Percentiles rank a stretch among this genome's conserved stretches.
Conservation (phyloP, 2,113 vertebrate species). For the Dermatemys mawii region DNA sequence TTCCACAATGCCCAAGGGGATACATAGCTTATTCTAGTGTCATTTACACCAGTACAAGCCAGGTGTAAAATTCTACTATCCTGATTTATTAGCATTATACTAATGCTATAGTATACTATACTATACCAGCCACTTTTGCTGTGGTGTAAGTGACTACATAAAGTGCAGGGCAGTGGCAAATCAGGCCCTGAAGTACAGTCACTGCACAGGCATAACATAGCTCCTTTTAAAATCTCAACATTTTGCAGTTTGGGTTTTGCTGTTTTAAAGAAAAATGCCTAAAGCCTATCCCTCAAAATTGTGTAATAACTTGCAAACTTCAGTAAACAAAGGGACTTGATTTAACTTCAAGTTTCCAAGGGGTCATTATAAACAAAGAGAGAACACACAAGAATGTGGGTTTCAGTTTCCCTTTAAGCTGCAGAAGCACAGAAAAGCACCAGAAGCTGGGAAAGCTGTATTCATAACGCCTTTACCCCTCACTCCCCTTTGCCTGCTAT, state of each 20-base stretch:
- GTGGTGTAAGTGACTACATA: not conserved
- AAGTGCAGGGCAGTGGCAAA: slow-evolving; percentile 2
- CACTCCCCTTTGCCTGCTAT: slow-evolving; percentile 34
- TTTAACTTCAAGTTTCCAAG: slow-evolving; percentile 58
- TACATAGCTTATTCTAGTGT: not conserved
- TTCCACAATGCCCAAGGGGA: not conserved
- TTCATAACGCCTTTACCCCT: slow-evolving; percentile 51
- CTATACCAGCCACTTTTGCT: not conserved
- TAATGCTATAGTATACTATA: too few species aligned
- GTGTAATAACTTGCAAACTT: slow-evolving; percentile 15
- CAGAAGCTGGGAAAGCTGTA: slow-evolving; percentile 65
- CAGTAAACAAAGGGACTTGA: slow-evolving; percentile 54
- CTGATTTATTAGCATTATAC: not conserved
- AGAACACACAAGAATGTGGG: slow-evolving; percentile 53
- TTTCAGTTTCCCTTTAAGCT: slow-evolving; percentile 64
- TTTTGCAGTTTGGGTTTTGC: not conserved
- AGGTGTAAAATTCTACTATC: not conserved
- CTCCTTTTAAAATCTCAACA: slow-evolving; percentile 43
- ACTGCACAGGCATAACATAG: slow-evolving; percentile 27
- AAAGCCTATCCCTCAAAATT: not conserved
- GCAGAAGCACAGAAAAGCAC: slow-evolving; percentile 57
- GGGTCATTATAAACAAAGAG: slow-evolving; percentile 60
- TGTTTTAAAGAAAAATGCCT: slow-evolving; percentile 15
- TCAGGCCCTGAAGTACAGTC: not conserved
- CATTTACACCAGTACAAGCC: not conserved